These are phyloP conservation scores for Aplodontia rufa DNA, from an alignment of 2,113 vertebrate species.

Conservation along the genomic window DNA sequence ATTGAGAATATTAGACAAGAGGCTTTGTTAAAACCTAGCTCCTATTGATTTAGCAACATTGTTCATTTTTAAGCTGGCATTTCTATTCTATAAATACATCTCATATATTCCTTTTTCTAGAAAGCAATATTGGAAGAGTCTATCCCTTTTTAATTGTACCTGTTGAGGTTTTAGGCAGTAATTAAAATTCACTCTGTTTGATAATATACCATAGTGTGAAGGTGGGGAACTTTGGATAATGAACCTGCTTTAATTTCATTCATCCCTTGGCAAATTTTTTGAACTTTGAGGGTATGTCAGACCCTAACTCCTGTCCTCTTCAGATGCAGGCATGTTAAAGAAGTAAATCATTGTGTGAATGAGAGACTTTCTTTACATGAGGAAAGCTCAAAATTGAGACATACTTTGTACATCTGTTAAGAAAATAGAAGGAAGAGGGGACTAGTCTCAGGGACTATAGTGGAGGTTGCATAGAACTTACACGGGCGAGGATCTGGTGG, in stretches of 20 bases:
- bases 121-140: neutral
- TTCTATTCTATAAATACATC: neutral
- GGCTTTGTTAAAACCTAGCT: conserved; percentile 51
- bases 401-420: neutral
- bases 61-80: neutral
- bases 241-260: conserved; percentile 15
- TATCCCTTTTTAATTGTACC: conserved; percentile 15
- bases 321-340: neutral
- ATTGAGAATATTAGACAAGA: conserved; percentile 41
- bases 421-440: neutral
- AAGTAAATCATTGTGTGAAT: neutral
- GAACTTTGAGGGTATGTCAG: neutral
- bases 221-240: neutral
- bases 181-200: conserved; percentile 43
- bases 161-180: conserved; percentile 35
- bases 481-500: neutral
- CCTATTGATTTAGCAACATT: neutral
- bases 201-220: neutral
- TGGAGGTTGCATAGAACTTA: neutral
- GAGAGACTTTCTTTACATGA: conserved; percentile 47
- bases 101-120: neutral
- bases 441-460: neutral
- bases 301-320: neutral
- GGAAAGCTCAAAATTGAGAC: neutral
- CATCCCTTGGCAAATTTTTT: conserved; percentile 5